Base-by-base conservation (phyloP, 1,140 invertebrate genomes). In the Diorhabda carinulata region DNA sequence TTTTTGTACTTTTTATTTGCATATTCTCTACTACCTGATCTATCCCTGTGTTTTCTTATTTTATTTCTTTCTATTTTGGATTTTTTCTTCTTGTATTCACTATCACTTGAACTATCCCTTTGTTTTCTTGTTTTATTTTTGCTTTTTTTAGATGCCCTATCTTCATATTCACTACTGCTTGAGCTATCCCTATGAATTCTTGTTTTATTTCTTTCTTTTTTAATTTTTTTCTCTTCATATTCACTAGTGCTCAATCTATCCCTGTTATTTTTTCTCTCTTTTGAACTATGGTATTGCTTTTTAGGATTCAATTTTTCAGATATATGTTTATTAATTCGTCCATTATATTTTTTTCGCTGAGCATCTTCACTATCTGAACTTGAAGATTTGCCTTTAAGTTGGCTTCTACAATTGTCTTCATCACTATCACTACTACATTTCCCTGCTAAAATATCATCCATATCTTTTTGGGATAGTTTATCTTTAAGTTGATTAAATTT, bases 401-500 rank as follows among this genome's bases (percentile, higher is more conserved):
- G 65, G 3, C 64, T 72, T 10, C 45, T 59, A n/a, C n/a, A 8
- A 74, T 81, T 80, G 9, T 84, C 78, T 64, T 82, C 73, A 47
- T 78, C 78, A 68, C 76, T 76, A 56, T 76, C 70, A 61, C 69
- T 83, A 61, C 69, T 83, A 64, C 82, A 81, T 58, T 82, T 78
- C 41, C 82, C 82, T 47, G 81, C 78, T 59, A 84, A 76, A 72
- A 83, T 81, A 68, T 83, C 80, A 70, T 83, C 81, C 66, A 86
- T 80, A 70, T 86, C 83, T 3, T 83, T 79, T 70, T 85, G 82
- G 43, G 82, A 82, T 69, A 84, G 78, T 69, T 82, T 79, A 68
- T 78, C 79, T 82, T 81, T 47, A 85, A 77, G 71, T 59, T 83
- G 80, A 78, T 81, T 84, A 70, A 86, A 80, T 78, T 87, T 87